These are phyloP conservation scores for Scatophagus argus DNA, from an alignment of 2,113 vertebrate species.

Conservation along the genomic window DNA sequence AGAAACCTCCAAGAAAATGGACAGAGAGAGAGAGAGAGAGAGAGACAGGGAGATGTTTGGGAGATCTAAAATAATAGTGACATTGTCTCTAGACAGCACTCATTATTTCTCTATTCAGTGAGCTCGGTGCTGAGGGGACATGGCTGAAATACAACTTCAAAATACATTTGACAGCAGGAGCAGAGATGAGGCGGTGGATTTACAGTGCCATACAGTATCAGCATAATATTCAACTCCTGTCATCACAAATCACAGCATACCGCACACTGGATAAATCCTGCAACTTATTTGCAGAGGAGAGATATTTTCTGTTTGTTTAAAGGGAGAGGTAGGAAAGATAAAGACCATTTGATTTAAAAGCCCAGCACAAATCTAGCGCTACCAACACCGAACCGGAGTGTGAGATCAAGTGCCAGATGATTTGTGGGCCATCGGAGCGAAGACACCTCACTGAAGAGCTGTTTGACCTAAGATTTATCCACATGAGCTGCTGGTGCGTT, in stretches of 20 bases:
- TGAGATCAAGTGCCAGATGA: constrained; percentile 42
- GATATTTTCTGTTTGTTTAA: constrained; percentile 66
- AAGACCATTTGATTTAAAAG: constrained; percentile 57
- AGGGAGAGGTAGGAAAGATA: constrained; percentile 30
- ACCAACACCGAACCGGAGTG: constrained; percentile 18
- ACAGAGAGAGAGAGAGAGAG: constrained; percentile 33
- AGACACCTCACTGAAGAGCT: constrained; percentile 7
- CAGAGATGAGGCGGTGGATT: constrained; percentile 75
- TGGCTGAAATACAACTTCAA: constrained; percentile 77
- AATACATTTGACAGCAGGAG: constrained; percentile 76
- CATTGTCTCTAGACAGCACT: constrained; percentile 77
- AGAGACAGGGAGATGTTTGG: constrained; percentile 51
- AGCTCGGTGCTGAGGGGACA: constrained; percentile 66
- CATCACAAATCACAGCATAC: constrained; percentile 68
- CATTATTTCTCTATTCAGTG: constrained; percentile 77
- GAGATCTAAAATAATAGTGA: constrained; percentile 77
- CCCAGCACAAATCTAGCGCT: constrained; percentile 37
- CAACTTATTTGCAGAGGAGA: constrained; percentile 64
- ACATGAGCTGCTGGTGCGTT: constrained; percentile 11
- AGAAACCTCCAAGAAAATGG: constrained; percentile 65
- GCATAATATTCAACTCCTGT: constrained; percentile 75
- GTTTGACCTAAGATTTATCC: constrained; percentile 27
- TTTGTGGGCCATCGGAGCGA: constrained; percentile 33
- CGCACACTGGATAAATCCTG: constrained; percentile 47
- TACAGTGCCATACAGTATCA: constrained; percentile 78